Evolutionary conservation across 1,140 invertebrate species (phyloP).

Genomic region (Polypedilum pembai): DNA sequence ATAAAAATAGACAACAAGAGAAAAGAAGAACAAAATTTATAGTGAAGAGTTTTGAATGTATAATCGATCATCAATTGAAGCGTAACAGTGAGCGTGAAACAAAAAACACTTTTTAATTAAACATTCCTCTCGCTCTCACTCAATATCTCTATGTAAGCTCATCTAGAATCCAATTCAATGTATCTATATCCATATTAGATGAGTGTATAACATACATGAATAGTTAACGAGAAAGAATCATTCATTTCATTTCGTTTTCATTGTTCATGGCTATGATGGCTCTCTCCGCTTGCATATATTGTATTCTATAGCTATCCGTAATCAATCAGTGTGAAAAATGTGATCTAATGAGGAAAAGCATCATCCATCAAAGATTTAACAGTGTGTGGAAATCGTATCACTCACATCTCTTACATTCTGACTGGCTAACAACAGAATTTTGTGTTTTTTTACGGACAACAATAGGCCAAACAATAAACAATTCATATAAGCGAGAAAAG

Average conservation of each 20-base stretch:
- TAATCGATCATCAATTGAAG: slow-evolving; percentile 28
- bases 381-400: slow-evolving; percentile 9
- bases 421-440: too few relatives aligned
- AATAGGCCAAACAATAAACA: too few relatives aligned
- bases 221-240: slow-evolving; percentile 18
- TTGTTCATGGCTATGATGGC: neutral
- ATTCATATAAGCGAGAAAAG: too few relatives aligned
- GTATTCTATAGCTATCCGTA: neutral
- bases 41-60: slow-evolving; percentile 22
- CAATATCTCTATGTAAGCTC: neutral
- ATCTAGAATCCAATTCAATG: slow-evolving; percentile 12
- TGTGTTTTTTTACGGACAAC: too few relatives aligned
- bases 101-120: slow-evolving; percentile 28
- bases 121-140: neutral
- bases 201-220: slow-evolving; percentile 17
- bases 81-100: slow-evolving; percentile 24
- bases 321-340: slow-evolving; percentile 26
- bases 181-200: neutral
- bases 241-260: neutral
- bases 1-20: neutral
- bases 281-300: neutral
- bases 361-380: slow-evolving; percentile 28
- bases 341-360: slow-evolving; percentile 28
- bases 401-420: neutral
- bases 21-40: slow-evolving; percentile 3